These are phyloP conservation scores for Sus cebifrons DNA, from an alignment of 2,797 vertebrate genomes.

Conservation along the genomic window DNA sequence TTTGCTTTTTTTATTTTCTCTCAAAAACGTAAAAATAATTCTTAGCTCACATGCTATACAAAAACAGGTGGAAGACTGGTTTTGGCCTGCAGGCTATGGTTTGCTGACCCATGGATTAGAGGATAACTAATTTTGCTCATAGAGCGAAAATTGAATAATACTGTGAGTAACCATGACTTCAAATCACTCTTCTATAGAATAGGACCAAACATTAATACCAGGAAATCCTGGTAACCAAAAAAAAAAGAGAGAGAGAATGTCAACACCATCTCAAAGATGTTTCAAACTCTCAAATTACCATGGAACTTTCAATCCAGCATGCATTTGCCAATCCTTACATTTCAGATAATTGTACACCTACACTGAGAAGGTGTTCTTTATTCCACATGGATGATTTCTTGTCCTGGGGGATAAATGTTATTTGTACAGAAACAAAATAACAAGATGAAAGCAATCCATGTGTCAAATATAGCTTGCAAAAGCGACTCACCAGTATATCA, in stretches of 20 bases:
- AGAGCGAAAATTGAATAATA: constrained; percentile 7
- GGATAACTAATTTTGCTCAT: neutral
- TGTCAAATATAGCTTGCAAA: constrained; percentile 83
- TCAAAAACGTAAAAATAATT: neutral
- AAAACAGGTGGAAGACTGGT: neutral
- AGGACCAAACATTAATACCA: neutral
- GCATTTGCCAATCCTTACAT: constrained; percentile 87
- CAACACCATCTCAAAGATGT: constrained; percentile 75
- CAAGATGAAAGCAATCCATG: constrained; percentile 75
- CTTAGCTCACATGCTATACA: neutral
- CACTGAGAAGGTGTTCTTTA: constrained; percentile 86
- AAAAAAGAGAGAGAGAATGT: constrained; percentile 54
- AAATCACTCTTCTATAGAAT: constrained; percentile 48
- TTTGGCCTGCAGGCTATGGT: neutral
- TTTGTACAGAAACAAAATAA: constrained; percentile 87
- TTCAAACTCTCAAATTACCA: constrained; percentile 78
- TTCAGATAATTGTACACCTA: constrained; percentile 89
- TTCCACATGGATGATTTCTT: constrained; percentile 87
- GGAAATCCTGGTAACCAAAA: constrained; percentile 20
- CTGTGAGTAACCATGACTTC: constrained; percentile 61
- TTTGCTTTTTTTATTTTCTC: neutral
- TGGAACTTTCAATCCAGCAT: constrained; percentile 85
- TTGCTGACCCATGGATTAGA: neutral
- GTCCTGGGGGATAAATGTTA: constrained; percentile 87
- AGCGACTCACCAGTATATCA: constrained; percentile 78